Evolutionary conservation across 2,797 vertebrate species (phyloP), one percentile per base, ranked within the genome.

Genomic region (Sebastes aleutianus): DNA sequence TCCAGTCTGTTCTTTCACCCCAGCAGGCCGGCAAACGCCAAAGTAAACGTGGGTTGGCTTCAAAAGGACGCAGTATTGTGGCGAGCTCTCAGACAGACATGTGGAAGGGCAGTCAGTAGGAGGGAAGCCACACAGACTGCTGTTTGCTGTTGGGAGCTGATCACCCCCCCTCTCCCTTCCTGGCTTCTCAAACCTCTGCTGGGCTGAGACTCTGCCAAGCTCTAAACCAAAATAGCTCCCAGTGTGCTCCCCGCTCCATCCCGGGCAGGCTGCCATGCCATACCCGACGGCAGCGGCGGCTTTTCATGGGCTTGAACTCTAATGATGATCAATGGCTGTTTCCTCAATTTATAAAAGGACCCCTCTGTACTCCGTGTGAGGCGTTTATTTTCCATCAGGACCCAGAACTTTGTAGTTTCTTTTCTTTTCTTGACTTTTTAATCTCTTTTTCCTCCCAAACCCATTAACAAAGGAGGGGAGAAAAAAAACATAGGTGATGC

Each of bases 211-310:
- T 1, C 72, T 78, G 84, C 85, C 89, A 85, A 80, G 54, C 80
- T 79, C 80, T 39, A 58, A 82, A 79, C 79, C 74, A 76, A 86
- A 90, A 91, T 84, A 88, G 70, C 83, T 86, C 84, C 83, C 80
- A 85, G 80, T 74, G 62, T 77, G 68, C 78, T 88, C 65, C 72
- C 85, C n/a, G 22, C 36, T 81, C 57, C 76, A 1, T 69, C 62
- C 11, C 27, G 36, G 78, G 78, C 77, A 74, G 4, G 64, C 69
- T 72, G 83, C 78, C 78, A 87, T 79, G 79, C 86, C 82, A 88
- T 62, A 80, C 76, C 34, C 59, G 8, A 47, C 18, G 16, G 80
- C 78, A 77, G 79, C 39, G 14, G 71, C 3, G 47, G 29, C 76
- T 88, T 80, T 78, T 80, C 76, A 76, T 2, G 68, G 72, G 53